Percentiles rank a stretch among this genome's conserved stretches.
Conservation (phyloP, 2,797 vertebrate genomes). For the Tamandua tetradactyla region DNA sequence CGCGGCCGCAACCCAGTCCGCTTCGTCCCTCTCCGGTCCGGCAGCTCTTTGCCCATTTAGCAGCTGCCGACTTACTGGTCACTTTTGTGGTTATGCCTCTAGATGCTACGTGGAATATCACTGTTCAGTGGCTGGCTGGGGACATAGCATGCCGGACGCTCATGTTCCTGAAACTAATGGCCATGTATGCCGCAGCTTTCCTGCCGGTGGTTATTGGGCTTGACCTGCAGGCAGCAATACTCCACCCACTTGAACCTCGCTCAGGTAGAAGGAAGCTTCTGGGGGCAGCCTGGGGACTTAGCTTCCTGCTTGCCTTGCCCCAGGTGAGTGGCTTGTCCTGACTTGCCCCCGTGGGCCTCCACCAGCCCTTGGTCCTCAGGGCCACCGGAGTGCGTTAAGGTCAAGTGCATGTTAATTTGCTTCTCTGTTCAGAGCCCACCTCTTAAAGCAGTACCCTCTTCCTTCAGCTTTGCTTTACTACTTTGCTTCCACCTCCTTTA, state of each 20-base stretch:
- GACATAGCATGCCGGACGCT: slow-evolving; percentile 89
- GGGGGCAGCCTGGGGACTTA: slow-evolving; percentile 88
- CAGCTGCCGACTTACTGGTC: slow-evolving; percentile 89
- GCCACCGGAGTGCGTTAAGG: no score
- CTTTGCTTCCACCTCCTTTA: not conserved
- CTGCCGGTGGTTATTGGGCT: slow-evolving; percentile 93
- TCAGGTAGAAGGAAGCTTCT: slow-evolving; percentile 89
- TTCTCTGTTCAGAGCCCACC: not conserved
- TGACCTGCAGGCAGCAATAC: slow-evolving; percentile 91
- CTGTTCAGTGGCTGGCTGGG: slow-evolving; percentile 90
- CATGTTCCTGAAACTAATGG: slow-evolving; percentile 93
- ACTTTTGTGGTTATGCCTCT: slow-evolving; percentile 92
- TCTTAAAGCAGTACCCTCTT: not conserved
- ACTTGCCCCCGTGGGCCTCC: not conserved
- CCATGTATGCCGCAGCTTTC: slow-evolving; percentile 92
- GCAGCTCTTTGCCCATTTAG: slow-evolving; percentile 91
- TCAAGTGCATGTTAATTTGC: slow-evolving; percentile 8
- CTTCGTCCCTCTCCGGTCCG: slow-evolving; percentile 86
- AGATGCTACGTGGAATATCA: slow-evolving; percentile 92
- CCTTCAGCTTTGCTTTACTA: slow-evolving; percentile 28
- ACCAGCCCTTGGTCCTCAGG: not conserved
- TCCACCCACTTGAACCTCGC: slow-evolving; percentile 88
- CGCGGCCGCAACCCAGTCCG: slow-evolving; percentile 78
- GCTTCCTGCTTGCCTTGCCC: slow-evolving; percentile 87
- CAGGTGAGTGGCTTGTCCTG: slow-evolving; percentile 85